phyloP scores from a whole-genome alignment of 2,888 invertebrate species.

The Teinopalpus imperialis region DNA sequence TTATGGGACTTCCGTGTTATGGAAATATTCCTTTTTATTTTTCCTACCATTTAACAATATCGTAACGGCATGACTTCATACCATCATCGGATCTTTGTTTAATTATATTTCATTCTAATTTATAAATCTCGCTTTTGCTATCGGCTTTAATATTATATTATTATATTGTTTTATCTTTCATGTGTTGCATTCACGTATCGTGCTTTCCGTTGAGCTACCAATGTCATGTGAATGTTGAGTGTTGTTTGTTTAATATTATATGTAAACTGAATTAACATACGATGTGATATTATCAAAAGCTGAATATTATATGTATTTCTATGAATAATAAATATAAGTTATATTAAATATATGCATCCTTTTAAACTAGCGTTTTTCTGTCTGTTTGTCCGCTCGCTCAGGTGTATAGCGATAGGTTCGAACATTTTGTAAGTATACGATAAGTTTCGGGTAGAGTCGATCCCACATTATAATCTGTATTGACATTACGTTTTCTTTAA shows the following conservation, averaged over 20 bases:
- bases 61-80: slow-evolving; percentile 11
- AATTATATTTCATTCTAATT: slow-evolving; percentile 25
- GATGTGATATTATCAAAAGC: background rate
- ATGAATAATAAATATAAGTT: slow-evolving; percentile 30
- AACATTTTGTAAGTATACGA: slow-evolving; percentile 64
- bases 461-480: slow-evolving; percentile 32
- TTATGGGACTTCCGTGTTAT: too few relatives aligned
- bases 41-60: background rate
- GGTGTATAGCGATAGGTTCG: slow-evolving; percentile 69
- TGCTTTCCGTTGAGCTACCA: background rate
- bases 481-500: slow-evolving; percentile 12
- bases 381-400: slow-evolving; percentile 68
- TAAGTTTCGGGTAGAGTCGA: slow-evolving; percentile 43
- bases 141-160: slow-evolving; percentile 34
- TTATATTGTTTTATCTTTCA: slow-evolving; percentile 3
- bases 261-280: background rate
- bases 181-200: slow-evolving; percentile 13
- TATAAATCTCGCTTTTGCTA: slow-evolving; percentile 40
- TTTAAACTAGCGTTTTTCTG: slow-evolving; percentile 59
- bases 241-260: background rate
- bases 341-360: slow-evolving; percentile 39
- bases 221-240: background rate
- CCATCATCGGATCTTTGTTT: background rate
- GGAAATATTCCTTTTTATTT: too few relatives aligned
- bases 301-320: slow-evolving; percentile 11